Base-by-base conservation (phyloP, 2,888 invertebrate species). In the Drosophila kanekoi region DNA sequence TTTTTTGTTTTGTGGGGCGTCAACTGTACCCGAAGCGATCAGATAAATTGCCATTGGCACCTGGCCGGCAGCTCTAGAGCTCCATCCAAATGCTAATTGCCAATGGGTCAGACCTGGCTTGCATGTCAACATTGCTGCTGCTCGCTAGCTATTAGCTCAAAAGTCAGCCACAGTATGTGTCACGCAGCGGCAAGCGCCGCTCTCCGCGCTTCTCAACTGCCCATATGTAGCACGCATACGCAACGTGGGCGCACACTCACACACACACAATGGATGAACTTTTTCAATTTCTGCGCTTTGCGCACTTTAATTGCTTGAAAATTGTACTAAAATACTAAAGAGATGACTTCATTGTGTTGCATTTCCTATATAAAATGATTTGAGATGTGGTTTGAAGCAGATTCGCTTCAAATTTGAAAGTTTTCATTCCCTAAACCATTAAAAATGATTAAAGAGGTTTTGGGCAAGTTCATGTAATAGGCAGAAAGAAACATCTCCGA, bases 1-100 rank as follows among this genome's bases (percentile, higher is more conserved):
- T 10, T 33, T 11, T 16, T 51, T 11, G 11, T 54, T 20, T 35
- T 51, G 33, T 56, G 79, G 63, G 72, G 58, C 77, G 77, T 63
- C 72, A 77, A 66, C 77, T 77, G 72, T 72, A 64, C 72, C 59
- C 71, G 59, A 37, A 48, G 72, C 77, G 77, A 79, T 79, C 79
- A 79, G 79, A 79, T 79, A 82, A 79, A 58, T 82, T 75, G 67
- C 62, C 76, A 79, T 68, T 79, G 79, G 83, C 79, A 79, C 81
- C 78, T 79, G 69, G 77, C 52, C 43, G 43, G 56, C 71, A 63
- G 43, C 63, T 44, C 44, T 16, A 44, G 53, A 20, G 33, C 45
- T 52, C 61, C 68, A 52, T 60, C 66, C 62, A 68, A 87, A 87
- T 89, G 83, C 88, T 83, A 89, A 83, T 83, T 83, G 81, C 87